A percentile compares a stretch with the other conserved stretches of the same genome.
Evolutionary conservation across 53 echinoderm and acorn worm species (phyloP).

Genomic region (Patiria pectinifera): DNA sequence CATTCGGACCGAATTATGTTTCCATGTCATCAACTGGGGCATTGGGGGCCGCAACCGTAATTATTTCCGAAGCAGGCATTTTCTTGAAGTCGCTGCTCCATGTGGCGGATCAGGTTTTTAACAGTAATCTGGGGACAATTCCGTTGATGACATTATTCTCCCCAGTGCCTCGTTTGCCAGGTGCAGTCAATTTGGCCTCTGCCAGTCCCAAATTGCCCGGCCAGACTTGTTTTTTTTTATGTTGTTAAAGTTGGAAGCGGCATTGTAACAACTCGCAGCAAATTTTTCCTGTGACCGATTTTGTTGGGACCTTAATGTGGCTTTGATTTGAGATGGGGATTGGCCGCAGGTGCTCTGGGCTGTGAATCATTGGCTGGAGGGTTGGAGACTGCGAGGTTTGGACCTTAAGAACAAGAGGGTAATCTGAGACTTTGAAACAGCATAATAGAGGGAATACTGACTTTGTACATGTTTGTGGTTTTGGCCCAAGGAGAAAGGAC

Average conservation of each 20-base stretch:
- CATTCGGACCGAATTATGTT: background rate
- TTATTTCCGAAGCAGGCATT: background rate
- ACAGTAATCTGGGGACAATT: background rate
- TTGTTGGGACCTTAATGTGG: background rate
- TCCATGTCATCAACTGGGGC: background rate
- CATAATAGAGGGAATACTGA: too few relatives aligned
- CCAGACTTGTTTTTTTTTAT: background rate
- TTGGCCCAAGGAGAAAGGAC: too few relatives aligned
- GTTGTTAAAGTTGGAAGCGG: background rate
- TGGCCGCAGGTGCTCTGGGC: background rate
- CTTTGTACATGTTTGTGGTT: too few relatives aligned
- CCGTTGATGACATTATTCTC: constrained; percentile 5
- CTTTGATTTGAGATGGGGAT: background rate
- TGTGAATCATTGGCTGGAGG: background rate
- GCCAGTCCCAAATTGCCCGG: background rate
- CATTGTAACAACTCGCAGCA: background rate
- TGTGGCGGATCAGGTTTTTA: background rate
- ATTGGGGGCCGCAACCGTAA: background rate
- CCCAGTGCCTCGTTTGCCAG: constrained; percentile 22
- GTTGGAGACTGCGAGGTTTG: too few relatives aligned
- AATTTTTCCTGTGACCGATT: background rate
- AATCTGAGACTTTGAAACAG: too few relatives aligned
- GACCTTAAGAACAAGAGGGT: too few relatives aligned
- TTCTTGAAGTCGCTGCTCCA: background rate
- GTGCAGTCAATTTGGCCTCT: background rate